Evolutionary conservation across 2,113 vertebrate genomes (phyloP), one percentile per base, ranked within the genome.

Genomic region (Myrmophylax atrothorax): DNA sequence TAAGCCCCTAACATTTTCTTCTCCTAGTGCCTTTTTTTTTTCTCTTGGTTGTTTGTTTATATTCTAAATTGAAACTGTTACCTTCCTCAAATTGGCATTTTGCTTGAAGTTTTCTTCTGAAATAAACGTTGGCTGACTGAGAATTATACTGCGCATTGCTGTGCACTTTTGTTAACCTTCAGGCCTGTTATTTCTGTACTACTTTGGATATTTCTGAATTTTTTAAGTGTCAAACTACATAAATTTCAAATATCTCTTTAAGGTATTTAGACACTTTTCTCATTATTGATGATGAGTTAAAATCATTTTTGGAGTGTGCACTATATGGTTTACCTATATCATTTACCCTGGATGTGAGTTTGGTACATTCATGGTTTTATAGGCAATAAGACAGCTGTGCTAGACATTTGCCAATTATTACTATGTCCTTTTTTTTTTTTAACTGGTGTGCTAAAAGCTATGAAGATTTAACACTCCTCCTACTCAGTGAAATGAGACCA

Each of bases 331-430:
- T 95, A 87, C 92, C 83, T 93, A 50, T 91, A 84, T 97, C 96
- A 96, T 97, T 98, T 97, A 94, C 89, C 31, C 50, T 74, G 46
- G 46, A 94, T 96, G 83, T 77, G 72, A 94, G 80, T 91, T 97
- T 87, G 53, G 69, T 93, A 86, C 70, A 85, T 94, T 96, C 67
- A 50, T 29, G 80, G 62, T 93, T 96, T 96, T 91, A 94, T 83
- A 88, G 86, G 75, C 93, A 96, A 96, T 96, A 97, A 97, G 91
- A 86, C 95, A 97, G 87, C 96, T 97, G 96, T 96, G 64, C 53
- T 94, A 97, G 28, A 46, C 50, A 79, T 93, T 97, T 96, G 93
- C 87, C 91, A 96, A 50, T 97, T 81, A 50, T 92, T 92, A 55
- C n/a, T 94, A 23, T 66, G 17, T 42, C 22, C 58, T 55, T 25